Evolutionary conservation across 2,113 vertebrate genomes (phyloP), one percentile per base, ranked within the genome.

Genomic region (Chionodraco myersi): DNA sequence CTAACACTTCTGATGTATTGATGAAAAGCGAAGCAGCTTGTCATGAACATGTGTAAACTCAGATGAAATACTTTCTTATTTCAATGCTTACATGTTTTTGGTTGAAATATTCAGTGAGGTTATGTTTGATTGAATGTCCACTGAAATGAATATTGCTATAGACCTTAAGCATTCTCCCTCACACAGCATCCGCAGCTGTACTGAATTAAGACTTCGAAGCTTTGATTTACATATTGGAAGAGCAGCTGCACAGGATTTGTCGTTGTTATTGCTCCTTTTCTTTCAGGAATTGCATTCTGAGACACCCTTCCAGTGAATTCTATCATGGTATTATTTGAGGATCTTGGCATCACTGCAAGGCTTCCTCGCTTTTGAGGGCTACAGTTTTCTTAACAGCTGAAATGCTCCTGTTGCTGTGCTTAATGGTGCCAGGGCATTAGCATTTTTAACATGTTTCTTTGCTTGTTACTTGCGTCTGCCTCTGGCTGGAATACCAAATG

Each of bases 161-260:
- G 75, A 87, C 67, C 76, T 83, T 82, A 86, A 78, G 88, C 71
- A 61, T 49, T 16, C 44, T 79, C 68, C 82, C 18, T 79, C 58
- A 65, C 58, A 53, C 72, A 69, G 80, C 69, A 71, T 81, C 79
- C 45, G 18, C 88, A 83, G 88, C 88, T 88, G 86, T 84, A 86
- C 86, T 77, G 68, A 79, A 92, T 87, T 90, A 64, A 84, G 86
- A 85, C 82, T 84, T 70, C 12, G 74, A 81, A 84, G 82, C 52
- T 79, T 75, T 58, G 68, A 90, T 91, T 92, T 91, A 89, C 90
- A 92, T 89, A 85, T 83, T 12, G 79, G 72, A 90, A 86, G 80
- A 89, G 82, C 88, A 90, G 88, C 88, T 89, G 85, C 75, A 68
- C 80, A 82, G 76, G 82, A 85, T 90, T 83, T 90, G 64, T 75